Evolutionary conservation across 2,888 invertebrate genomes (phyloP), one percentile per base, ranked within the genome.

Genomic region (Noctua janthe): DNA sequence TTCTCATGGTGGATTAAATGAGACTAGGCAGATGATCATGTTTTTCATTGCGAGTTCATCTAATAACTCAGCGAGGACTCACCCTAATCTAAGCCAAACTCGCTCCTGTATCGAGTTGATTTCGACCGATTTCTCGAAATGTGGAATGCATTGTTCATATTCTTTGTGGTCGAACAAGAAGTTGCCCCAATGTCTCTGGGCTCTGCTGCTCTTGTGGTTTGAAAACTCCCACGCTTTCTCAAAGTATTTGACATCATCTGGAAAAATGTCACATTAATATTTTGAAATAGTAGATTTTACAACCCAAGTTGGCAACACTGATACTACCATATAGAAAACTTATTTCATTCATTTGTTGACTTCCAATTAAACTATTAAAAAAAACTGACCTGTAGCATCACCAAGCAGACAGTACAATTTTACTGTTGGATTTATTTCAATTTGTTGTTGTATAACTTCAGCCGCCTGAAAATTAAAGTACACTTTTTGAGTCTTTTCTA

Each of bases 221-320:
- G 99, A 99, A 85, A 99, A 97, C 90, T 98, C 98, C 99, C 99
- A 99, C 0, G 99, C 99, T 90, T 98, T 98, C 91, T 98, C 98
- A 93, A 99, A 99, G 92, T 98, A 98, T 29, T 97, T 97, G 0
- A 98, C 96, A 90, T 99, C 98, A 91, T 99, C 98, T 88, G 98
- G 70, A 71, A 77, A 64, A n/a, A 43, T 23, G 51, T 23, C 13
- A 39, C 4, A 59, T 11, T 2, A n/a, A 54, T 64, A 47, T 23
- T 29, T 20, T 2, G 49, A 74, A 81, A 62, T 49, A 80, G 71
- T 66, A 83, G 56, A 15, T 59, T 71, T 70, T 56, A 35, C 15
- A 47, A 10, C 13, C 23, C 13, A 54, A 67, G 39, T 10, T 72
- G 62, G 71, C 67, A 84, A 64, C 43, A 59, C 35, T 43, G n/a